Percentiles rank a stretch among this genome's conserved stretches.
phyloP scores from a whole-genome alignment of 2,797 vertebrate genomes.

The Chrysocyon brachyurus region DNA sequence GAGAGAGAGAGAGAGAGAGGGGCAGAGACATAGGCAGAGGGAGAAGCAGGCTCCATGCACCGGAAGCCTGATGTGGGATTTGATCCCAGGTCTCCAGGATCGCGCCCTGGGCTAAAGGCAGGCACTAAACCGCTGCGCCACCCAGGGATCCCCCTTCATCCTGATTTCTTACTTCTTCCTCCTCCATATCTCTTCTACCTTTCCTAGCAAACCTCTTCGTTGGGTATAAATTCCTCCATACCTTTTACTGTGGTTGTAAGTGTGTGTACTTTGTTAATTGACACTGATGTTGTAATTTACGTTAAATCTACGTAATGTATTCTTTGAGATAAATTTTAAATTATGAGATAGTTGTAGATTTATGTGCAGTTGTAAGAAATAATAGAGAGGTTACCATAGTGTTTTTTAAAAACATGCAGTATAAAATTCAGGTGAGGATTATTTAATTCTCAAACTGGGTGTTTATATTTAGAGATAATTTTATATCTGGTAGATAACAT shows the following conservation, averaged over 20 bases:
- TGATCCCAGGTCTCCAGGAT: too few relatives aligned
- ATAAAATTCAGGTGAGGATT: background rate
- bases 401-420: background rate
- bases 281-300: background rate
- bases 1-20: too few relatives aligned
- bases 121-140: too few relatives aligned
- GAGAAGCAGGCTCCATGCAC: too few relatives aligned
- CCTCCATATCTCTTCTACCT: background rate
- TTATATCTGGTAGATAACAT: background rate
- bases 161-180: background rate
- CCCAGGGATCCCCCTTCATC: background rate
- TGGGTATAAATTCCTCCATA: background rate
- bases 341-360: constrained; percentile 37
- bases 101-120: too few relatives aligned
- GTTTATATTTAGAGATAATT: constrained; percentile 1
- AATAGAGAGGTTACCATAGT: background rate
- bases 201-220: too few relatives aligned
- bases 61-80: too few relatives aligned
- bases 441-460: constrained; percentile 1
- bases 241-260: background rate
- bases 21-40: too few relatives aligned
- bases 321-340: background rate
- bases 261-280: background rate
- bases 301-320: constrained; percentile 25
- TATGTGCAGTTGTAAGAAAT: background rate